A percentile compares a stretch with the other conserved stretches of the same genome.
Conservation (phyloP, 2,797 vertebrate species). For the Acrocephalus scirpaceus region DNA sequence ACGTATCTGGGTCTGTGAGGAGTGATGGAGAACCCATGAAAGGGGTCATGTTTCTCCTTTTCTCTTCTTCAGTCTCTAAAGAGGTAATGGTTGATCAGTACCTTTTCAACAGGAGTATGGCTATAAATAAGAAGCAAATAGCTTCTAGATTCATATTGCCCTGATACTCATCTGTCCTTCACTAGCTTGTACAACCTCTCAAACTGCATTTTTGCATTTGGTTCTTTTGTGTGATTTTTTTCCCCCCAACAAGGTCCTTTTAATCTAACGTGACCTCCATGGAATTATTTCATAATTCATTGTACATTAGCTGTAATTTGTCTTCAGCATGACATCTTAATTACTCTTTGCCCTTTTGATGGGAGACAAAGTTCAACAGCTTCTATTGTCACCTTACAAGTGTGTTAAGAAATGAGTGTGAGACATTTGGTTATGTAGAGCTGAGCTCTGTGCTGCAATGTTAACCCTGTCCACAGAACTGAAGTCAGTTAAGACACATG, state of each 20-base stretch:
- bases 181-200: not conserved
- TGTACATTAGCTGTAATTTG: not conserved
- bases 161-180: not conserved
- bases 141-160: not conserved
- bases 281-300: not conserved
- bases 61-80: slow-evolving; percentile 84
- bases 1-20: slow-evolving; percentile 92
- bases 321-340: not conserved
- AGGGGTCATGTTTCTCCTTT: slow-evolving; percentile 95
- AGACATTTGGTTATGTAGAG: not conserved
- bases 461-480: not conserved
- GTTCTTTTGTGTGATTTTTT: not conserved
- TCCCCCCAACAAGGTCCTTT: not conserved
- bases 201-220: not conserved
- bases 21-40: slow-evolving; percentile 99
- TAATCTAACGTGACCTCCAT: not conserved
- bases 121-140: not conserved
- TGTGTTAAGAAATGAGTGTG: not conserved
- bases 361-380: not conserved
- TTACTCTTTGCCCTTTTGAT: not conserved
- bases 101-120: not conserved
- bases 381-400: not conserved
- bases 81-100: slow-evolving; percentile 80
- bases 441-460: not conserved
- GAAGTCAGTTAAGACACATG: not conserved